Base-by-base conservation (phyloP, 2,888 invertebrate species). In the Aplocera efformata region DNA sequence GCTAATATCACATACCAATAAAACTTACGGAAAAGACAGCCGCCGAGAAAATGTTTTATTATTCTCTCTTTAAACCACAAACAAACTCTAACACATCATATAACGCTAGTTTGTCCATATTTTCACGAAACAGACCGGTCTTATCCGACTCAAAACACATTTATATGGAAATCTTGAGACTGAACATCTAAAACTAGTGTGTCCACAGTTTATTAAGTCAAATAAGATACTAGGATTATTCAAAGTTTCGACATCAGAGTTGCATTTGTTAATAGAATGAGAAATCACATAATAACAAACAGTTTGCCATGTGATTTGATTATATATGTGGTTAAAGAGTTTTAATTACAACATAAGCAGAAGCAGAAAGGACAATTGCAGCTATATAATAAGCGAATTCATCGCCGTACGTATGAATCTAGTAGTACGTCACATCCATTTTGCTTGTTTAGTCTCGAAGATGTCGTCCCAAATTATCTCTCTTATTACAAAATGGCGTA, bases 91-190 rank as follows among this genome's bases (percentile, higher is more conserved):
- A 17, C 13, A 17, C 3, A 17, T 3, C 13, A 17, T 17, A 3
- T 17, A 3, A 17, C 13, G 13, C 5, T 17, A 5, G 13, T 7
- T 7, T 27, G 10, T 27, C 5, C 11, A 11, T 11, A 62, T 59
- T 63, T 62, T 65, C 53, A 54, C 60, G 64, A 67, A 68, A 67
- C 63, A 69, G 68, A 79, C 77, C 74, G 70, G 77, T 76, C 58
- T 54, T 42, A 50, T 53, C 54, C 54, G 49, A 56, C 58, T 56
- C 60, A 58, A 57, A 63, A 60, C 61, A 63, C 65, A 76, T 78
- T 73, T 71, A 68, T 70, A 78, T 75, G 72, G 63, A 67, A 74
- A 76, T 73, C 50, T 56, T 42, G 35, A 58, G 54, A 55, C 43
- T 39, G 45, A 43, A 50, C 45, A 48, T 49, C 41, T 48, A 46